Evolutionary conservation across 1,140 invertebrate genomes (phyloP).

Genomic region (Drosophila parvula): DNA sequence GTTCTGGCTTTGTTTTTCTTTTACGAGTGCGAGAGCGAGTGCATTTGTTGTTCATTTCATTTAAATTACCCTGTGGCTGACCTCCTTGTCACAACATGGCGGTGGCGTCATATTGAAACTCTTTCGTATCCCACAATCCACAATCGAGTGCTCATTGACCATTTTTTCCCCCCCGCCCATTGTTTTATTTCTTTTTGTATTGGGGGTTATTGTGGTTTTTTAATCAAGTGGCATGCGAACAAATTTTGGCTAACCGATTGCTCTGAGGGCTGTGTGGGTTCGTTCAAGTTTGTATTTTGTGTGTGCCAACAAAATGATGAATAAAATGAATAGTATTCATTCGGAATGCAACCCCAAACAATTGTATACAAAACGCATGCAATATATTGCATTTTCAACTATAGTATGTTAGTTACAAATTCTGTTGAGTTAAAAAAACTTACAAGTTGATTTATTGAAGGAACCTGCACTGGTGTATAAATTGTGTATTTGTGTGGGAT

Average conservation of each 20-base stretch:
- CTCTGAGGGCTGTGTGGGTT: conserved; percentile 9
- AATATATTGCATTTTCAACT: conserved; percentile 10
- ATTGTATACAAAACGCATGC: neutral
- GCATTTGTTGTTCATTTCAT: conserved; percentile 82
- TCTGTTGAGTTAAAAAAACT: neutral
- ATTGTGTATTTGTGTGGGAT: no score
- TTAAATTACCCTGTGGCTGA: conserved; percentile 82
- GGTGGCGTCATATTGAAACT: conserved; percentile 74
- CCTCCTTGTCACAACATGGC: conserved; percentile 72
- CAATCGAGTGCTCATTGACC: conserved; percentile 72
- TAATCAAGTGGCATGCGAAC: conserved; percentile 78
- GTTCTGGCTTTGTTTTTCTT: conserved; percentile 48
- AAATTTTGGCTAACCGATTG: conserved; percentile 51
- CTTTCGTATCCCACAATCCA: conserved; percentile 58
- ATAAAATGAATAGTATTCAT: conserved; percentile 5
- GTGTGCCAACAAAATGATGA: conserved; percentile 2
- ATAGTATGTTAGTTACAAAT: neutral
- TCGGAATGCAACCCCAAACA: conserved; percentile 3
- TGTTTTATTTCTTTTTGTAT: conserved; percentile 19
- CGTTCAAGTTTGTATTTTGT: conserved; percentile 11
- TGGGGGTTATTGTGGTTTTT: conserved; percentile 73
- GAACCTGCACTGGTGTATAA: no score
- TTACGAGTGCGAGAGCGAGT: conserved; percentile 44
- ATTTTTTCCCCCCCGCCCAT: conserved; percentile 29
- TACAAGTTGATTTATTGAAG: neutral